Evolutionary conservation across 2,797 vertebrate species (phyloP), one percentile per base, ranked within the genome.

Genomic region (Onychomys torridus): DNA sequence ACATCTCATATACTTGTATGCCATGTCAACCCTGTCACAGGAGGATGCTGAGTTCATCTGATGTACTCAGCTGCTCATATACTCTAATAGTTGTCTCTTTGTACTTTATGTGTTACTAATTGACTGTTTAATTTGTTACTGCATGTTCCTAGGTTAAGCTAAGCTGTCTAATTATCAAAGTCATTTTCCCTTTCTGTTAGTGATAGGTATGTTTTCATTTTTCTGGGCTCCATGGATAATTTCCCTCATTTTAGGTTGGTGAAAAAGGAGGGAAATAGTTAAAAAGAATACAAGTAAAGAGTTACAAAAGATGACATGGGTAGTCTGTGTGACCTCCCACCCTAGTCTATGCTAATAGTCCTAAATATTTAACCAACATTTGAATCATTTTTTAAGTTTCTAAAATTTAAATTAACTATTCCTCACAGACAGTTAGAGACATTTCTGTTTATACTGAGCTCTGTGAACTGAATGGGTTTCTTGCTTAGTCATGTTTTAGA

Each of bases 141-240:
- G 6, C 29, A 71, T 94, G 32, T 77, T 93, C 52, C 76, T 55
- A 91, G 90, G 84, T 89, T 97, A 97, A 96, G 89, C n/a, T 79
- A 93, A 94, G 55, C 73, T 95, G 52, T 85, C 89, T 93, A 96
- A 96, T 96, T 95, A 94, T 82, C 90, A 93, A 97, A 97, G 37
- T 92, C n/a, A 76, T 76, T 89, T 87, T 27, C 65, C 43, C 21
- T 27, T 95, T 91, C 21, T 90, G 93, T 92, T 94, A 84, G 79
- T 87, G 52, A 71, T 90, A 27, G 16, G 0, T 87, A 78, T 69
- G 40, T 90, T 92, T 93, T 95, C 55, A 43, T 46, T 93, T 90
- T 97, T 91, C 40, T 32, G 76, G 61, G 82, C 71, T 78, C 40
- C 10, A 90, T 34, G 61, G n/a, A 81, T 34, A 69, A 84, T 84